Base-by-base conservation (phyloP, 2,888 invertebrate genomes). In the Plebejus argus region DNA sequence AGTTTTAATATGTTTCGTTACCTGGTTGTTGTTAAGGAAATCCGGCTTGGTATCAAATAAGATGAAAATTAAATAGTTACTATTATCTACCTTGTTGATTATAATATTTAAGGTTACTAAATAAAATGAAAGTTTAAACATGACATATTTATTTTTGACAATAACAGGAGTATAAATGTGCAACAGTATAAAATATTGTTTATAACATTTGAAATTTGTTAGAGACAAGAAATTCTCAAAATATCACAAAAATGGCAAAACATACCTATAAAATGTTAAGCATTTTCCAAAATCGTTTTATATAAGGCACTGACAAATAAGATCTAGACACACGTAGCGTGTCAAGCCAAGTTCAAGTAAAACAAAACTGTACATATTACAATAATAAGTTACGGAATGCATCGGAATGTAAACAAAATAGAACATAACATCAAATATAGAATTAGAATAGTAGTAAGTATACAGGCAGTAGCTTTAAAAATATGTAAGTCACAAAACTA, bases 121-220 rank as follows among this genome's bases (percentile, higher is more conserved):
- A 39, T n/a, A 72, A 72, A 72, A 39, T 39, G 1, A 74, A 45
- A 53, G 28, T 28, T 0, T 49, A 53, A 49, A 74, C 20, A 28
- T 53, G 28, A 74, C n/a, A 74, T 74, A 74, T 74, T 49, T 74
- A 74, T 74, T 74, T 45, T 66, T 33, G 28, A 66, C 49, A 53
- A 87, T 88, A 88, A 86, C 71, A 79, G 58, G 53, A 61, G 61
- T 61, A 78, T 78, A 90, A 88, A 86, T 83, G 86, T 86, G 86
- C 79, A 83, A 84, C 83, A 89, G 86, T 85, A 84, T 88, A 89
- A 85, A 90, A 90, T 66, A 66, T 33, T 23, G 61, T 61, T 23
- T 23, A 23, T 12, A 61, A 10, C 10, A 23, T 66, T 66, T 66
- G 66, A 66, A 66, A 66, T 66, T 28, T 66, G 66, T 28, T 66